Base-by-base conservation (phyloP, 2,113 vertebrate genomes). In the Puma concolor region DNA sequence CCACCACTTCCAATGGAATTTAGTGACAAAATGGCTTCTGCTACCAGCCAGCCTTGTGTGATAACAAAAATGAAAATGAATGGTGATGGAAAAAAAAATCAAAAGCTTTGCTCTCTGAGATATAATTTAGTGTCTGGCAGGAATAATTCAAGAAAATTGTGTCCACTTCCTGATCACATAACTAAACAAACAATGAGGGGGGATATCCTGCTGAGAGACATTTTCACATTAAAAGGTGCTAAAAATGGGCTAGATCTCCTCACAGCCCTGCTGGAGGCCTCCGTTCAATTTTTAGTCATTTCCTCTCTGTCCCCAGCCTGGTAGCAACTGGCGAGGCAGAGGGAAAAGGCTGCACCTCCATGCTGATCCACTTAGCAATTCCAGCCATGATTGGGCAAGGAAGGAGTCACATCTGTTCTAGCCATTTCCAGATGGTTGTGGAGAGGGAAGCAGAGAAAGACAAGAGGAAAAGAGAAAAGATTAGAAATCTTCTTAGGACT, bases 161-260 rank as follows among this genome's bases (percentile, higher is more conserved):
- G 97, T 98, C 96, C 85, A 98, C 93, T 98, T 98, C 94, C 96
- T 97, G 97, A 97, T 98, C 96, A 97, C 67, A 97, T 96, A 97
- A 97, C 98, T 97, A 98, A 98, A 98, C 98, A 98, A 98, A 98
- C 98, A 98, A 88, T 38, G 88, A 97, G 63, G 57, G 33, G 82
- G 77, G 85, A 88, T 60, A 44, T 91, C 98, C 97, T 90, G 97
- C 98, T 98, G 98, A 97, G 98, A 98, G 94, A 96, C 96, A 98
- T 98, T 98, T 98, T 98, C 98, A 98, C 98, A 98, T 98, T 98
- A 97, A 98, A 98, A 98, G 95, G 98, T 98, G 98, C 98, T 98
- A 98, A 98, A 98, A 98, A 96, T 33, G 64, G 97, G 98, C 97
- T 96, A 97, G 94, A 97, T 95, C 93, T 97, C 94, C 95, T 96